These are phyloP conservation scores for Dorcus parallelipipedus DNA, from an alignment of 2,888 invertebrate species.

Conservation along the genomic window DNA sequence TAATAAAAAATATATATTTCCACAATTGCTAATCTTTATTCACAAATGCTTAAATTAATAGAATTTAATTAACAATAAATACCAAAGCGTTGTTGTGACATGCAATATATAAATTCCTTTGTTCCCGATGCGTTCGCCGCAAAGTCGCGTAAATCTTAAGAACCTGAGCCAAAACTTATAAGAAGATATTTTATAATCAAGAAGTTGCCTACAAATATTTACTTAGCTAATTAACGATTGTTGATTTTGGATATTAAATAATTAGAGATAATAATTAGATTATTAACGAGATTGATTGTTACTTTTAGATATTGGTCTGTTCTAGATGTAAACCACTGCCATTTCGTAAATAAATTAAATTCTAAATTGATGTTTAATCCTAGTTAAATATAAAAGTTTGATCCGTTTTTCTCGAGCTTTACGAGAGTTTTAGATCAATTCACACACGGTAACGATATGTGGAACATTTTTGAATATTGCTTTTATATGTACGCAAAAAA, in stretches of 20 bases:
- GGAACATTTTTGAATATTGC: too few species aligned
- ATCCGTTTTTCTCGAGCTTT: too few species aligned
- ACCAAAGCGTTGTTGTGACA: too few species aligned
- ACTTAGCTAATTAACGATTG: conserved; percentile 25
- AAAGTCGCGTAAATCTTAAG: neutral
- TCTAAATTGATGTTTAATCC: conserved; percentile 35
- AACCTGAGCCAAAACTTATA: conserved; percentile 4
- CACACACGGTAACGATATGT: too few species aligned
- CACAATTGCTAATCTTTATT: too few species aligned
- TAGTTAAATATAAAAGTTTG: neutral
- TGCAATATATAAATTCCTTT: too few species aligned
- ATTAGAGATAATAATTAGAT: conserved; percentile 32
- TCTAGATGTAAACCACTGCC: conserved; percentile 43
- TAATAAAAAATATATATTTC: too few species aligned
- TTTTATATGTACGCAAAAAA: too few species aligned
- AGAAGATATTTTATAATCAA: conserved; percentile 6
- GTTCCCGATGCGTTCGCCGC: too few species aligned
- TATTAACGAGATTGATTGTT: conserved; percentile 13
- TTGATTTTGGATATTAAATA: conserved; percentile 32
- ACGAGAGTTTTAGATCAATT: too few species aligned
- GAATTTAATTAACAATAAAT: too few species aligned
- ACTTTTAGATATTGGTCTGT: conserved; percentile 18
- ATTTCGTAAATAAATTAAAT: conserved; percentile 35
- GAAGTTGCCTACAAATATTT: conserved; percentile 23
- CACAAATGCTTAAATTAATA: too few species aligned